phyloP scores from a whole-genome alignment of 2,113 vertebrate species.

The Dicaeum eximium region DNA sequence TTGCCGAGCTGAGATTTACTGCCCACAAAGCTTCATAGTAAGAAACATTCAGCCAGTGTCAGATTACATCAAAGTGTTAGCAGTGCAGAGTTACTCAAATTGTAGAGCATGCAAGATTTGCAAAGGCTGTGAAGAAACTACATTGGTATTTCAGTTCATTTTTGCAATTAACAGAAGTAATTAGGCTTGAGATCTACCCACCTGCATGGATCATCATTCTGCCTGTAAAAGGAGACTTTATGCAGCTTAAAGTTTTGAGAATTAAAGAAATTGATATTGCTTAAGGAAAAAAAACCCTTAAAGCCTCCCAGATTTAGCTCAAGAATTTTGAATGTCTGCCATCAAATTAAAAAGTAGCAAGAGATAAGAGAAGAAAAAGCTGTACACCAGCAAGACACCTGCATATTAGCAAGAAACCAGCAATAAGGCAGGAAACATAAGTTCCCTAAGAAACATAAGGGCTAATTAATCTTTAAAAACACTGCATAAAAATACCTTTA shows the following conservation, averaged over 20 bases:
- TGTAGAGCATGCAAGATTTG: slow-evolving; percentile 47
- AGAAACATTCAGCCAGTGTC: not conserved
- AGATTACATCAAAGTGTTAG: not conserved
- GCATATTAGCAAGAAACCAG: slow-evolving; percentile 29
- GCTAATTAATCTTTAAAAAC: slow-evolving; percentile 40
- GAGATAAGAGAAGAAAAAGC: slow-evolving; percentile 7
- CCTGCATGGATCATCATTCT: slow-evolving; percentile 15
- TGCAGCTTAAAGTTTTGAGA: not conserved
- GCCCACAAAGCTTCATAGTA: not conserved
- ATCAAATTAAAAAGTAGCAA: not conserved
- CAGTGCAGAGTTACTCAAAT: not conserved
- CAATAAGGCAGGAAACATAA: slow-evolving; percentile 50
- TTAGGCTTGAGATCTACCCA: not conserved
- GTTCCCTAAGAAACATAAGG: slow-evolving; percentile 67
- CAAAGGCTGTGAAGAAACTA: slow-evolving; percentile 1
- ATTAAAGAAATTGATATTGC: not conserved
- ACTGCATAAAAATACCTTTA: not conserved
- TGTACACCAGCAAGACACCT: slow-evolving; percentile 14
- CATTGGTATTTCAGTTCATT: not conserved
- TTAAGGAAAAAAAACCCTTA: not conserved
- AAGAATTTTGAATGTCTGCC: slow-evolving; percentile 1
- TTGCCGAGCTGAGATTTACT: not conserved
- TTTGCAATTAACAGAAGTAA: not conserved
- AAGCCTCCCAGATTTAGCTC: not conserved
- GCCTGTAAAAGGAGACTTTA: not conserved